Evolutionary conservation across 2,797 vertebrate genomes (phyloP).

Genomic region (Acipenser oxyrinchus): DNA sequence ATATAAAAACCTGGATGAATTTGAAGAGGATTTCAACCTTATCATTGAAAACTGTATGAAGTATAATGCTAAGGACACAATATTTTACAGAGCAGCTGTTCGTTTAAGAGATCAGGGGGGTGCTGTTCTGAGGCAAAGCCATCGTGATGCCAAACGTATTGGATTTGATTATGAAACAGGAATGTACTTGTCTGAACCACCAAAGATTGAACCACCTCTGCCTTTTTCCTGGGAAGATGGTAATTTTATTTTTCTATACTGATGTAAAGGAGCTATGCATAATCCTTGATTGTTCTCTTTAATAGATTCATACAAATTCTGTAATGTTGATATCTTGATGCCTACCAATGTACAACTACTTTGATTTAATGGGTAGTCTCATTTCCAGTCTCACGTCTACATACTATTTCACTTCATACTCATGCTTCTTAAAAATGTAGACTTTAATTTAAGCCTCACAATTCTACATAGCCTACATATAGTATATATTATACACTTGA

Average conservation of each 20-base stretch:
- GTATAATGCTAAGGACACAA: constrained; percentile 94
- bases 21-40: constrained; percentile 90
- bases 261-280: background rate
- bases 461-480: no score
- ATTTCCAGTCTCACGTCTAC: no score
- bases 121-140: constrained; percentile 78
- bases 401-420: no score
- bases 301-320: background rate
- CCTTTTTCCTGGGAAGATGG: constrained; percentile 96
- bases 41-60: constrained; percentile 93
- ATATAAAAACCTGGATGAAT: constrained; percentile 79
- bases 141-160: constrained; percentile 72
- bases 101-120: constrained; percentile 90
- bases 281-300: background rate
- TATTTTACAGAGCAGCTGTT: constrained; percentile 86
- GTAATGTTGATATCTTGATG: no score
- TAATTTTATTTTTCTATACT: constrained; percentile 48
- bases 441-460: no score
- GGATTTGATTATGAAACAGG: constrained; percentile 81
- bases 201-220: constrained; percentile 61
- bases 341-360: no score
- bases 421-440: no score
- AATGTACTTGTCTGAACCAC: constrained; percentile 78
- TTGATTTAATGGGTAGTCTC: no score
- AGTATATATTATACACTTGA: no score